Conservation (phyloP, 2,113 vertebrate species). For the Apodemus speciosus region DNA sequence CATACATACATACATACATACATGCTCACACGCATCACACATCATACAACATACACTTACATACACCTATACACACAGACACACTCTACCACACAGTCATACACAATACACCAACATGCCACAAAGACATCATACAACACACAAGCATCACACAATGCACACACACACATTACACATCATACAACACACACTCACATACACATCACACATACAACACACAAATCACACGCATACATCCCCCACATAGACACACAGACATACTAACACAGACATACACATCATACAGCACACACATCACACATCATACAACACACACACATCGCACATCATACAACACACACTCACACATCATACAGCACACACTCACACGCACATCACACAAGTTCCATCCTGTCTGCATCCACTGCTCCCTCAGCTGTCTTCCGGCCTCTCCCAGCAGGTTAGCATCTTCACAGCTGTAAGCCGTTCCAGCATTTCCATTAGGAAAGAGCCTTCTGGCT, state of each 20-base stretch:
- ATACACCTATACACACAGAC: neutral
- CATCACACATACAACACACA: neutral
- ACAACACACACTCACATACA: neutral
- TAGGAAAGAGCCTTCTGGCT: conserved; percentile 59
- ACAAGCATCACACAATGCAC: neutral
- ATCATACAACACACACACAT: neutral
- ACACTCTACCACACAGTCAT: neutral
- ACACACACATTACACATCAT: neutral
- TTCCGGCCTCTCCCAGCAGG: conserved; percentile 60
- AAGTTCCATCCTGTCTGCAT: neutral
- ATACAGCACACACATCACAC: neutral
- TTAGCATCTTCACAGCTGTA: conserved; percentile 75
- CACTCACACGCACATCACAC: neutral
- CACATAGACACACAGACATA: neutral
- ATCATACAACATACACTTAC: neutral
- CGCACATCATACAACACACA: neutral
- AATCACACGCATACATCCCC: neutral
- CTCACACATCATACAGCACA: neutral
- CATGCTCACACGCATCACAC: neutral
- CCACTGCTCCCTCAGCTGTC: conserved; percentile 3
- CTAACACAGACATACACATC: neutral
- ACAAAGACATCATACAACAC: neutral
- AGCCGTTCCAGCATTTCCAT: conserved; percentile 81
- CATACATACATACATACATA: neutral
- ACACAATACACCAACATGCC: neutral